phyloP scores from a whole-genome alignment of 2,797 vertebrate genomes.

The Phalloptychus januarius region DNA sequence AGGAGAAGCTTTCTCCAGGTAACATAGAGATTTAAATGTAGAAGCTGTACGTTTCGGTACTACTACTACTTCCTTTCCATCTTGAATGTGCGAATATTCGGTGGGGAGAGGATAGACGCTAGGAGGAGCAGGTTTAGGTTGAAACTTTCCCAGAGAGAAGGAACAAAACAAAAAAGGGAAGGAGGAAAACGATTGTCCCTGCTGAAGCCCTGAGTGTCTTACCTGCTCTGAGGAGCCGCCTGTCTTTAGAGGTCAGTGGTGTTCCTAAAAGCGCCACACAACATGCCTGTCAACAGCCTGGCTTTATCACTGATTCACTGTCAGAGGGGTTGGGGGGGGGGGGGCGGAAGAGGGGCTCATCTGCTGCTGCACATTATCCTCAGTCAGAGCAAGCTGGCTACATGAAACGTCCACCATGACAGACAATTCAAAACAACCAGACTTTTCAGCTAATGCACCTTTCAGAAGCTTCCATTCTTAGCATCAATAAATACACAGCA shows the following conservation, averaged over 20 bases:
- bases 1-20: slow-evolving; percentile 9
- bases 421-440: neutral
- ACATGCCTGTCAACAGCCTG: slow-evolving; percentile 70
- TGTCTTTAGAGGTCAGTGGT: slow-evolving; percentile 77
- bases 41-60: slow-evolving; percentile 43
- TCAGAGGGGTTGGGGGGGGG: neutral
- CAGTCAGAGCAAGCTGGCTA: slow-evolving; percentile 7
- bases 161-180: neutral
- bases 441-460: neutral
- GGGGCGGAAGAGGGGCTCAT: slow-evolving; percentile 7
- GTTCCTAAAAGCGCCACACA: slow-evolving; percentile 80
- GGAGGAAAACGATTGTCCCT: slow-evolving; percentile 33
- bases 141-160: slow-evolving; percentile 19
- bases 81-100: neutral
- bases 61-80: slow-evolving; percentile 21
- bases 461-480: neutral
- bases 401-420: neutral
- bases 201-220: slow-evolving; percentile 62
- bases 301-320: slow-evolving; percentile 43
- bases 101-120: slow-evolving; percentile 6
- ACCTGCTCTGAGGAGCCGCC: slow-evolving; percentile 70
- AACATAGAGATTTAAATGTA: slow-evolving; percentile 12
- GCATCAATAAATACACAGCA: neutral
- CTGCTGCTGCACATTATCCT: slow-evolving; percentile 17
- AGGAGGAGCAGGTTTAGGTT: slow-evolving; percentile 52